Evolutionary conservation across 2,113 vertebrate species (phyloP).

Genomic region (Dasyornis broadbenti): DNA sequence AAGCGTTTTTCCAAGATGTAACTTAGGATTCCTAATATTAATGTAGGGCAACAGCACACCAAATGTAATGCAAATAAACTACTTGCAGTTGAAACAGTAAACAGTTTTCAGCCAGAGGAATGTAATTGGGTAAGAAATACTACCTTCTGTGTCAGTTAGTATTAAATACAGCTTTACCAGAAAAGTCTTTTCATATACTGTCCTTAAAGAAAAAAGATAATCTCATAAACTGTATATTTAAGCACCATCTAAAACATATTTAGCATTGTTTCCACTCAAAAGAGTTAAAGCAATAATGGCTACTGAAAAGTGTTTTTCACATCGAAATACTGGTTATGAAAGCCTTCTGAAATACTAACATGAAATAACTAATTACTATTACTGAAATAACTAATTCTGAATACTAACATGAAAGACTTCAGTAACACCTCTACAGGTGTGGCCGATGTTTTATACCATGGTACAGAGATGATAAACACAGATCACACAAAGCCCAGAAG

Average conservation of each 20-base stretch:
- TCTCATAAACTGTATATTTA: not conserved
- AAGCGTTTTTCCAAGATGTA: not conserved
- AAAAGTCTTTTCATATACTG: not conserved
- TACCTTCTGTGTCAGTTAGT: not conserved
- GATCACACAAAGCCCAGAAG: not conserved
- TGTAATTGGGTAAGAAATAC: not conserved
- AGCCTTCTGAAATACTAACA: not conserved
- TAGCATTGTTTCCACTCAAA: not conserved
- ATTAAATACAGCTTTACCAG: not conserved
- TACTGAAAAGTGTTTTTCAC: not conserved
- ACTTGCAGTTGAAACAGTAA: not conserved
- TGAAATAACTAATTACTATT: too few species aligned
- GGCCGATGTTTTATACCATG: not conserved
- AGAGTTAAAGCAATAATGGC: not conserved
- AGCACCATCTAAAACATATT: not conserved
- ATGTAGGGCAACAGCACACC: not conserved
- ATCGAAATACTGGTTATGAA: not conserved
- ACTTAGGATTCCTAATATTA: not conserved
- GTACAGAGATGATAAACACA: not conserved
- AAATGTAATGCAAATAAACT: not conserved
- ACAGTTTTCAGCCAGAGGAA: not conserved
- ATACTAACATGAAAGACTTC: not conserved
- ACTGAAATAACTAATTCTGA: too few species aligned
- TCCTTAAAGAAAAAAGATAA: not conserved
- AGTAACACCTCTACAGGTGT: not conserved